phyloP scores from a whole-genome alignment of 1,140 invertebrate genomes.

The Drosophila rufa region DNA sequence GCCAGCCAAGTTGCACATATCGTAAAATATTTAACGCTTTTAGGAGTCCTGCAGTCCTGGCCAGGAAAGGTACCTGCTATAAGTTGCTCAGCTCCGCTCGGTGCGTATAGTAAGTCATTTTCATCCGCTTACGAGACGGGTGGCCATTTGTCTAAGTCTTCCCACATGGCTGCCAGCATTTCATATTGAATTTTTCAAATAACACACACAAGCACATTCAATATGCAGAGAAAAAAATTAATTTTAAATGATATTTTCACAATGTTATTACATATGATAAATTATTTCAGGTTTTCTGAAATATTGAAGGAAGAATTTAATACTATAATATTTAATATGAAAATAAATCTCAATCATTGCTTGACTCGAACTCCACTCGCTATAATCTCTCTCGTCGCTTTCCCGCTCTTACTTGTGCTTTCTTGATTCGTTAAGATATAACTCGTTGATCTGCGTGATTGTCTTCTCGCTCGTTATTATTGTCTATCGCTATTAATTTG shows the following conservation, averaged over 20 bases:
- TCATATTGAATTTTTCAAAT: slow-evolving; percentile 60
- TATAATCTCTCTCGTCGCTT: too few species aligned
- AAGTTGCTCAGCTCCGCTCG: slow-evolving; percentile 22
- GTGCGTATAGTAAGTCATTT: slow-evolving; percentile 45
- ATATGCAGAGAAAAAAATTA: slow-evolving; percentile 2
- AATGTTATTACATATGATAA: too few species aligned
- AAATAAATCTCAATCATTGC: too few species aligned
- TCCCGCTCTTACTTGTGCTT: too few species aligned
- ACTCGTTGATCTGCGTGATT: too few species aligned
- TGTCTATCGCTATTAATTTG: too few species aligned
- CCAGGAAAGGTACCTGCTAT: slow-evolving; percentile 19
- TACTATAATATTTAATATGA: too few species aligned
- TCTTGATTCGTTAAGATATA: too few species aligned
- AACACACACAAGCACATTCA: slow-evolving; percentile 1
- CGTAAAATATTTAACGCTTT: slow-evolving; percentile 81
- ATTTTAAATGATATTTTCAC: not conserved
- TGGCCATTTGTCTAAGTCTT: slow-evolving; percentile 57
- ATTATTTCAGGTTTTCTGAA: too few species aligned
- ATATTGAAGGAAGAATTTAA: too few species aligned
- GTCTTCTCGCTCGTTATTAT: too few species aligned
- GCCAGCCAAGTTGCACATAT: slow-evolving; percentile 52
- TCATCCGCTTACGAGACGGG: slow-evolving; percentile 43
- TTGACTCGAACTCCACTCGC: too few species aligned
- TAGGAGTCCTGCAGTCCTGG: slow-evolving; percentile 59
- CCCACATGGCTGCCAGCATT: slow-evolving; percentile 35